These are phyloP conservation scores for Drosophila suboccidentalis DNA, from an alignment of 2,888 invertebrate species.

Conservation along the genomic window DNA sequence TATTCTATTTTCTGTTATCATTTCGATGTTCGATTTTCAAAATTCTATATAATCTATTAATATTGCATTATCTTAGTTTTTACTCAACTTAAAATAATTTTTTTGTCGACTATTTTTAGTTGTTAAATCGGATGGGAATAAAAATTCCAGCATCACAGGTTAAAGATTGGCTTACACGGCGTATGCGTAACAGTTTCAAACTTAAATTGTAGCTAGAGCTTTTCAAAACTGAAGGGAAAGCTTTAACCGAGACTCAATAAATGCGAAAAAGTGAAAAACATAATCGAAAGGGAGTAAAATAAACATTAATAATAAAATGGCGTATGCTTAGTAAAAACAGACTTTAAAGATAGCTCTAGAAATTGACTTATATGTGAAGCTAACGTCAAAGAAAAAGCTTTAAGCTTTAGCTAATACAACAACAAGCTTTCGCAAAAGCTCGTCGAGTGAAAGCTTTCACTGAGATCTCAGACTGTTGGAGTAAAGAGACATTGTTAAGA, in stretches of 20 bases:
- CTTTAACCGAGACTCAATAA: no score
- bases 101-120: no score
- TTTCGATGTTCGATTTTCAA: no score
- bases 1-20: no score
- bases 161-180: not conserved
- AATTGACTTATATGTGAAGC: not conserved
- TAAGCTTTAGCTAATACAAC: slow-evolving; percentile 12
- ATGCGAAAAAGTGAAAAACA: no score
- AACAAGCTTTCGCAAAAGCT: not conserved
- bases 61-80: no score
- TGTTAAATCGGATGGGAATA: not conserved
- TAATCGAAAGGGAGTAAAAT: no score
- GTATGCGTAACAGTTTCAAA: no score
- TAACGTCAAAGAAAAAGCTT: not conserved
- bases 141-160: not conserved
- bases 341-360: slow-evolving; percentile 2
- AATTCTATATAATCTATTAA: no score
- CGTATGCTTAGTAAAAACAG: slow-evolving; percentile 16
- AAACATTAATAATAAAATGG: not conserved
- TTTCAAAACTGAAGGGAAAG: no score
- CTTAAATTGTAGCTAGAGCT: no score
- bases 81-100: no score
- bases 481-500: not conserved
- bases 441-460: not conserved
- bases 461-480: not conserved